Evolutionary conservation across 2,113 vertebrate species (phyloP).

Genomic region (Toxostoma redivivum): DNA sequence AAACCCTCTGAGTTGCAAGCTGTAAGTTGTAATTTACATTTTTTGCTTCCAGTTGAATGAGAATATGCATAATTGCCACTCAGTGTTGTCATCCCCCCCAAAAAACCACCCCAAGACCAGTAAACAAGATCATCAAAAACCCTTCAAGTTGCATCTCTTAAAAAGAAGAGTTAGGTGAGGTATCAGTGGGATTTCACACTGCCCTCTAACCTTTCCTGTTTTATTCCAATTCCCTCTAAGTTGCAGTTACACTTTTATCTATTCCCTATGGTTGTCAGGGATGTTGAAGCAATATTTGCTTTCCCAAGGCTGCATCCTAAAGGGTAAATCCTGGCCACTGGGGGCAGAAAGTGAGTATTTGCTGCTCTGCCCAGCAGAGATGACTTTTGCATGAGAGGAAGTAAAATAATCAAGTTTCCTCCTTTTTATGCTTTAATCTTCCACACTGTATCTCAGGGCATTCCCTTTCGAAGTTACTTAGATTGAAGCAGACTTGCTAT

Average conservation of each 20-base stretch:
- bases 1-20: neutral
- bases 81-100: neutral
- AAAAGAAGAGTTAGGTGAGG: neutral
- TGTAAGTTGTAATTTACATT: neutral
- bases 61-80: neutral
- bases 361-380: neutral
- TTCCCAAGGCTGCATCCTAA: neutral
- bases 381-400: neutral
- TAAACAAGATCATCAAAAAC: neutral
- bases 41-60: neutral
- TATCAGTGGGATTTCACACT: constrained; percentile 2
- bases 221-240: neutral
- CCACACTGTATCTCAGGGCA: neutral
- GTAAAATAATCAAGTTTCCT: neutral
- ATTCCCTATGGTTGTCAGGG: neutral
- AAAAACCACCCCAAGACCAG: neutral
- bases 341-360: neutral
- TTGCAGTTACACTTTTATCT: neutral
- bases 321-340: neutral
- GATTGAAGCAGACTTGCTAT: neutral
- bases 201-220: neutral
- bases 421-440: neutral
- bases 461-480: neutral
- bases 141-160: neutral
- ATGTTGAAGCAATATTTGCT: neutral